A percentile compares a stretch with the other conserved stretches of the same genome.
phyloP scores from a whole-genome alignment of 2,888 invertebrate species.

The Urechis unicinctus region DNA sequence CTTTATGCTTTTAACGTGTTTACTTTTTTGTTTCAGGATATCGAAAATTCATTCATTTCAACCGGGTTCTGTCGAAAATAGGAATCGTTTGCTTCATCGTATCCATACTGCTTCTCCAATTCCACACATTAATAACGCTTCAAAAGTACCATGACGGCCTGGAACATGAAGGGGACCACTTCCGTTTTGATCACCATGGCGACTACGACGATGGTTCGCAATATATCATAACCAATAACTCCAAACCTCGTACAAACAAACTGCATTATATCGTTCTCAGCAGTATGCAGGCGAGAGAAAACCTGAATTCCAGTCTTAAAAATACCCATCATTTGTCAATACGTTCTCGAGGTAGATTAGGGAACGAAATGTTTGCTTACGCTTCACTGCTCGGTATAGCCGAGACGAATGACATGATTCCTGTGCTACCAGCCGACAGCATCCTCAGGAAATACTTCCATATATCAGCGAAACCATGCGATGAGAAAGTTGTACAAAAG shows the following conservation, averaged over 20 bases:
- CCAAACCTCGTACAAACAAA: not conserved
- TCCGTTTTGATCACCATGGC: not conserved
- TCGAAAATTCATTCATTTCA: no score
- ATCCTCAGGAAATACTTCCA: not conserved
- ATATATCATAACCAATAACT: not conserved
- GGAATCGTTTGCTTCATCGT: not conserved
- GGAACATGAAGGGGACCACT: not conserved
- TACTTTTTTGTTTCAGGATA: no score
- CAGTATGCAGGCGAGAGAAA: not conserved
- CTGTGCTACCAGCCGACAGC: conserved; percentile 22
- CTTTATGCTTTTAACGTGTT: no score
- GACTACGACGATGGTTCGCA: not conserved
- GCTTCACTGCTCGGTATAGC: conserved; percentile 31
- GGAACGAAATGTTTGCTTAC: conserved; percentile 37
- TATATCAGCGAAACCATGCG: not conserved
- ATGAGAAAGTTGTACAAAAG: not conserved
- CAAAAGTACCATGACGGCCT: not conserved
- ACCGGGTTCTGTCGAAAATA: no score
- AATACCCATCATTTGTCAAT: not conserved
- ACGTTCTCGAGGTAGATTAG: conserved; percentile 21
- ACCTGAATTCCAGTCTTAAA: not conserved
- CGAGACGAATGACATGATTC: conserved; percentile 27
- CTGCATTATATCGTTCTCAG: not conserved
- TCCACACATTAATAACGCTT: not conserved
- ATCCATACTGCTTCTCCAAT: not conserved